These are phyloP conservation scores for Simalia tracyae DNA, from an alignment of 2,797 vertebrate genomes.

Conservation along the genomic window DNA sequence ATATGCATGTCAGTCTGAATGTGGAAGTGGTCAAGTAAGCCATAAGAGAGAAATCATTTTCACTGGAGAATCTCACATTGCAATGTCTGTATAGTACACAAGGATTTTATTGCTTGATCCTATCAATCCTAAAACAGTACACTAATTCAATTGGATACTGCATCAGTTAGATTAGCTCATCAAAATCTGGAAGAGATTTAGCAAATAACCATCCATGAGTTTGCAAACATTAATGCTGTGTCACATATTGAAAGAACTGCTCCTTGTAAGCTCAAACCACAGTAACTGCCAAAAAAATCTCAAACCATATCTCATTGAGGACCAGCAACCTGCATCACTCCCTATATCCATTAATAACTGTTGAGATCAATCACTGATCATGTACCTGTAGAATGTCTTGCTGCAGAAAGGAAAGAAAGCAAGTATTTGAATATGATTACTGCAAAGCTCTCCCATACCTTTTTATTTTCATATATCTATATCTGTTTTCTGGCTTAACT, in stretches of 20 bases:
- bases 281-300: background rate
- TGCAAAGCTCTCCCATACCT: background rate
- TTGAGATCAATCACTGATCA: background rate
- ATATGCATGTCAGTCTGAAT: background rate
- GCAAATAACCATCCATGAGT: background rate
- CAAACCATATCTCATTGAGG: background rate
- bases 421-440: background rate
- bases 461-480: background rate
- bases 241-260: background rate
- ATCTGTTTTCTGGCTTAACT: background rate
- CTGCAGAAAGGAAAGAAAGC: background rate
- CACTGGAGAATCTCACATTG: background rate
- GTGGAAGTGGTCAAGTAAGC: background rate
- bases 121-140: background rate
- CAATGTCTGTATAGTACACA: background rate
- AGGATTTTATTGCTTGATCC: background rate
- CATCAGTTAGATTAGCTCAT: background rate
- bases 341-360: background rate
- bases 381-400: background rate
- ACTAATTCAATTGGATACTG: background rate
- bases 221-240: background rate
- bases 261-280: background rate
- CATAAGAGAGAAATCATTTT: background rate
- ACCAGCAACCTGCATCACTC: background rate
- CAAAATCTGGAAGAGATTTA: background rate